phyloP scores from a whole-genome alignment of 2,888 invertebrate genomes.

The Calameuta pallipes region DNA sequence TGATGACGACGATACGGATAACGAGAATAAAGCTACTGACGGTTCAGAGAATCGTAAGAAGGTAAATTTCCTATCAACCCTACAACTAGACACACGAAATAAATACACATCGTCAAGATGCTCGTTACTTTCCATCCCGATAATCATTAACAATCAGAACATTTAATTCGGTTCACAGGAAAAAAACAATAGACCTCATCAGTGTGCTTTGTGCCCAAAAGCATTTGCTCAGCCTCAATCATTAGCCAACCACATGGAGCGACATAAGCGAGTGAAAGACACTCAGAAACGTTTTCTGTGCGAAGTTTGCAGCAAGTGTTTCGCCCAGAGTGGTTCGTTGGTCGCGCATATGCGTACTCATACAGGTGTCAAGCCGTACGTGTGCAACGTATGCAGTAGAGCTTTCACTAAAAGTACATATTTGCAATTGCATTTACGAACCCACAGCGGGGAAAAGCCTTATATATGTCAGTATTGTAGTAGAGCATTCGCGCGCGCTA shows the following conservation, averaged over 20 bases:
- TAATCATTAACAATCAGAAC: background rate
- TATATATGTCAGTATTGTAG: constrained; percentile 62
- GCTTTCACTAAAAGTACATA: constrained; percentile 62
- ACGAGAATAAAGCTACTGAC: constrained; percentile 42
- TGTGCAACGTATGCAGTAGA: constrained; percentile 57
- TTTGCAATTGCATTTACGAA: constrained; percentile 56
- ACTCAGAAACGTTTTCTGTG: constrained; percentile 59
- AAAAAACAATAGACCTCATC: constrained; percentile 50
- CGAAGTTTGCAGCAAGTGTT: constrained; percentile 61
- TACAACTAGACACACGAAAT: background rate
- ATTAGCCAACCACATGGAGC: constrained; percentile 56
- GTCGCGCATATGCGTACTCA: constrained; percentile 62
- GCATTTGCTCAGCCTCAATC: constrained; percentile 58
- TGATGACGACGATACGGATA: constrained; percentile 50
- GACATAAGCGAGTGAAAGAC: constrained; percentile 56
- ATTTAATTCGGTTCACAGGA: constrained; percentile 40
- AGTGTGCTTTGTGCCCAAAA: constrained; percentile 56
- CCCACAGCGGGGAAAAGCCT: constrained; percentile 61
- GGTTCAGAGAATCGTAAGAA: constrained; percentile 44
- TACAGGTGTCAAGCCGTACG: constrained; percentile 59
- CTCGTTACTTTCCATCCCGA: background rate
- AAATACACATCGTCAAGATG: background rate
- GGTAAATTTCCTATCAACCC: constrained; percentile 31
- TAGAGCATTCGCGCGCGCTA: constrained; percentile 58
- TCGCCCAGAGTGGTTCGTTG: constrained; percentile 59